Conservation (phyloP, 1,140 invertebrate genomes). For the Helicoverpa zea region DNA sequence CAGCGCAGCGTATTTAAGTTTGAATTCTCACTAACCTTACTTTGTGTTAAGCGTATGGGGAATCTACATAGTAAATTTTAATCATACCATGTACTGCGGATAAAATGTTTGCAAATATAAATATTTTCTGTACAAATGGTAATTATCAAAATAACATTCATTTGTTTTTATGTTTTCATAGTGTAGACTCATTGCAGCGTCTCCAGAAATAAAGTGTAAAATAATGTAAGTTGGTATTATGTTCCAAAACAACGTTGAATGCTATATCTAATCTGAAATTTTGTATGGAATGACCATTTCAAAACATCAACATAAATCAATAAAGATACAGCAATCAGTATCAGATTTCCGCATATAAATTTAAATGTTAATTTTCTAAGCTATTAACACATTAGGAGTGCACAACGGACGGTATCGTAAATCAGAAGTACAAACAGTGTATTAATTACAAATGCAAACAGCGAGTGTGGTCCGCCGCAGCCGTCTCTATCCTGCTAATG, state of each 20-base stretch:
- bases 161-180: too few relatives aligned
- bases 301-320: neutral
- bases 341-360: constrained; percentile 45
- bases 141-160: too few relatives aligned
- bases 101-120: too few relatives aligned
- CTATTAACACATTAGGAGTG: constrained; percentile 83
- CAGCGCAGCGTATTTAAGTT: neutral
- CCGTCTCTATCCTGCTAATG: constrained; percentile 84
- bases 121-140: too few relatives aligned
- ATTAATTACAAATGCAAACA: constrained; percentile 87
- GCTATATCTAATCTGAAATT: too few relatives aligned
- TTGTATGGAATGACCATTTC: neutral
- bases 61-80: constrained; percentile 30
- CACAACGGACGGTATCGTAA: constrained; percentile 80
- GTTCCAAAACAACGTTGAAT: too few relatives aligned
- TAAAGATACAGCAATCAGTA: neutral
- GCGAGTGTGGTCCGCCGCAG: constrained; percentile 82
- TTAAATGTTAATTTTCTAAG: constrained; percentile 76
- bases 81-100: neutral
- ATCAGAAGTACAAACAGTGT: constrained; percentile 85
- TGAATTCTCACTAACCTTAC: constrained; percentile 32
- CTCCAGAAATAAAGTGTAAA: too few relatives aligned
- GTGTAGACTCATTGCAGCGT: too few relatives aligned
- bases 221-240: too few relatives aligned
- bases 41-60: neutral